phyloP scores from a whole-genome alignment of 2,797 vertebrate genomes.

The Phrynocephalus forsythii region DNA sequence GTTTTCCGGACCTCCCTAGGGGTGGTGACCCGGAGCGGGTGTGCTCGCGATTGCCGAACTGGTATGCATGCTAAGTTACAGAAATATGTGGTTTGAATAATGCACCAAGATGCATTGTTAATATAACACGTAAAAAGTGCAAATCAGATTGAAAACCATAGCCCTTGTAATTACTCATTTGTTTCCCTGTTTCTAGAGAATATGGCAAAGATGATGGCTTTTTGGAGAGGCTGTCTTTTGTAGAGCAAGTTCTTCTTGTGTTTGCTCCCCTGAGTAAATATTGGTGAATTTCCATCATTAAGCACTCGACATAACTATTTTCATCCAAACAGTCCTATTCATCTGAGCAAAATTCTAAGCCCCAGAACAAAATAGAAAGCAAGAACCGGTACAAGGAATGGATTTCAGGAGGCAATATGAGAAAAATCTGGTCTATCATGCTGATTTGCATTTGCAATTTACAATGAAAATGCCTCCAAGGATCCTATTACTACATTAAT shows the following conservation, averaged over 20 bases:
- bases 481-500: conserved; percentile 49
- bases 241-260: conserved; percentile 34
- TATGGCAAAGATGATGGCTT: conserved; percentile 21
- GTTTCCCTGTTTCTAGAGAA: conserved; percentile 34
- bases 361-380: conserved; percentile 43
- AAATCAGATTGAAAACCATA: conserved; percentile 24
- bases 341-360: conserved; percentile 44
- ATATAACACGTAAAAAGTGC: conserved; percentile 14
- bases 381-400: conserved; percentile 35
- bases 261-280: neutral
- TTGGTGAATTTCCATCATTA: conserved; percentile 34
- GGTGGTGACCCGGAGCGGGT: no score
- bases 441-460: conserved; percentile 44
- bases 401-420: conserved; percentile 26
- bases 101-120: conserved; percentile 30
- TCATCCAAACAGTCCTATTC: conserved; percentile 6
- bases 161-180: conserved; percentile 17
- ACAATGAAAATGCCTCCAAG: conserved; percentile 51
- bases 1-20: no score
- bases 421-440: conserved; percentile 18
- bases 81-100: conserved; percentile 11
- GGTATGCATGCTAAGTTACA: conserved; percentile 28
- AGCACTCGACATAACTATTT: conserved; percentile 39
- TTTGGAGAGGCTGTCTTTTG: conserved; percentile 30
- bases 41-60: neutral